Base-by-base conservation (phyloP, 2,113 vertebrate species). In the Sander lucioperca region DNA sequence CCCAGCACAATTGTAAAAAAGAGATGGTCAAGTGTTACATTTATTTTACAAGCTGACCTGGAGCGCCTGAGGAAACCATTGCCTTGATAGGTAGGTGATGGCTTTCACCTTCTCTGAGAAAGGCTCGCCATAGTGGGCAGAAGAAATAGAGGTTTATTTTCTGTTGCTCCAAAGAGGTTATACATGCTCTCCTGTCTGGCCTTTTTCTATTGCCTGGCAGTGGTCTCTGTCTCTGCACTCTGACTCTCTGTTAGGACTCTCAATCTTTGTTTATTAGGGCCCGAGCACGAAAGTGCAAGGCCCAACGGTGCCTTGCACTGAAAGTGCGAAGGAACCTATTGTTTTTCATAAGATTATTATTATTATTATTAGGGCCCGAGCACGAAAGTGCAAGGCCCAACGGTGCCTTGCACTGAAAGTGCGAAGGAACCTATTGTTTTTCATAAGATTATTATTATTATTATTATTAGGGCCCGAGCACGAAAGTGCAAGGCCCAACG, bases 41-140 rank as follows among this genome's bases (percentile, higher is more conserved):
- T 77, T 67, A 78, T 74, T 80, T 81, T n/a, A 68, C 30, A 54
- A 33, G 23, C 50, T 78, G 82, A 79, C 77, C 79, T 13, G 51
- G 23, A 69, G 59, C 8, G 70, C 84, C 75, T 80, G 59, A 66
- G 80, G 69, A 75, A 89, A 67, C 56, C 15, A 23, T 82, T 87
- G 63, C 61, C 64, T 61, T 72, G 82, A 87, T 86, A 59, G 50
- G 67, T 36, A 43, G 72, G 18, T 83, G 63, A 85, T 71, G 77
- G 63, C 79, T 85, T 77, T 81, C 74, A 86, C 63, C 76, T 75
- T 67, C 72, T 68, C 11, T 6, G 18, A 82, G 66, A 89, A 66
- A 76, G 56, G 9, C 50, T 79, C 7, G 3, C 56, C 19, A 23
- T 3, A 36, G 30, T 50, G n/a, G 36, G 19, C 33, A 33, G 48